Percentiles rank a stretch among this genome's conserved stretches.
phyloP scores from a whole-genome alignment of 2,888 invertebrate species.

The Apantesis nais region DNA sequence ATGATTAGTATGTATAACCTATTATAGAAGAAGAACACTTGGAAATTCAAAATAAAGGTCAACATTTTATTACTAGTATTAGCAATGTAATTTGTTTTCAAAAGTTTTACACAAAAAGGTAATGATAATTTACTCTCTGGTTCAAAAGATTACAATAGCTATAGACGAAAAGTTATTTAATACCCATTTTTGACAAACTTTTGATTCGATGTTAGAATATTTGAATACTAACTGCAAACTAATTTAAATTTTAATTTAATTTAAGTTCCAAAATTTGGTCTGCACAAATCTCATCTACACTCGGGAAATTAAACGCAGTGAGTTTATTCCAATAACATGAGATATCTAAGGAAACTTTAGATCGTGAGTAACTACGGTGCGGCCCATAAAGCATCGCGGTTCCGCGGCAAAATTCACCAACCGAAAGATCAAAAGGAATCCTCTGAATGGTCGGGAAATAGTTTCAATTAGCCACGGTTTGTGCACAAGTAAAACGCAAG shows the following conservation, averaged over 20 bases:
- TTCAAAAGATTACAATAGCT: neutral
- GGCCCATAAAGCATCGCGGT: slow-evolving; percentile 43
- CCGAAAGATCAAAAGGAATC: slow-evolving; percentile 57
- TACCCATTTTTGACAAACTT: neutral
- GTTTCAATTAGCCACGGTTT: slow-evolving; percentile 62
- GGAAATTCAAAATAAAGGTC: neutral
- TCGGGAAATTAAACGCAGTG: slow-evolving; percentile 38
- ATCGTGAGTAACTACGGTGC: slow-evolving; percentile 44
- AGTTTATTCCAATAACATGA: slow-evolving; percentile 28
- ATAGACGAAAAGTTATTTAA: neutral
- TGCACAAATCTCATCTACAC: slow-evolving; percentile 30
- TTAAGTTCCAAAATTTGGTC: slow-evolving; percentile 25
- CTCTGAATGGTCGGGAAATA: slow-evolving; percentile 55
- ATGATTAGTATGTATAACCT: neutral
- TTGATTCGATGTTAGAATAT: neutral
- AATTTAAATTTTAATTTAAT: slow-evolving; percentile 20
- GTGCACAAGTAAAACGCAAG: slow-evolving; percentile 44
- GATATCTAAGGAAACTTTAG: slow-evolving; percentile 38
- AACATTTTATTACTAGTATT: neutral
- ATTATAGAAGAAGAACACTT: neutral
- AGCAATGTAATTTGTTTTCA: neutral
- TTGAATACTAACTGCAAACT: neutral
- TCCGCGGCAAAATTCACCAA: slow-evolving; percentile 34
- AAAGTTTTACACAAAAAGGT: neutral
- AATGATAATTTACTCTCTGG: neutral